Evolutionary conservation across 2,888 invertebrate genomes (phyloP).

Genomic region (Cyclophora punctaria): DNA sequence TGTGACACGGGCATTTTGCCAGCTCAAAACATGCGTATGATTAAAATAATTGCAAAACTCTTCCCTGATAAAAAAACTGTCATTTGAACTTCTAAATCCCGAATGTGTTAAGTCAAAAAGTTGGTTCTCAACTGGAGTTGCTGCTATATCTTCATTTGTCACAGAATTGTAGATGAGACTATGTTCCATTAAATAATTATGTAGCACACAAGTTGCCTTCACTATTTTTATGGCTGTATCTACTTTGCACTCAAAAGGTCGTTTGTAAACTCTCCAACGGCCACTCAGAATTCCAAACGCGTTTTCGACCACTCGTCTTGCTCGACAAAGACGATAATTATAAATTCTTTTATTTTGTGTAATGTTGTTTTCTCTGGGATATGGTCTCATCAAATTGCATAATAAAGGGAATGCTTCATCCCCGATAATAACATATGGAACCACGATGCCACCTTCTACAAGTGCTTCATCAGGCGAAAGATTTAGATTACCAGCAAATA

Average conservation of each 20-base stretch:
- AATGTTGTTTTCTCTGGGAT: constrained; percentile 3
- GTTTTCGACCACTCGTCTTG: too few relatives aligned
- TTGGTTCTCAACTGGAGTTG: constrained; percentile 10
- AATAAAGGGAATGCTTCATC: constrained; percentile 14
- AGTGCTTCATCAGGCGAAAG: constrained; percentile 9
- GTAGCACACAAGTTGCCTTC: constrained; percentile 9
- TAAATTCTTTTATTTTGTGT: constrained; percentile 12
- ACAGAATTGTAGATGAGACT: constrained; percentile 9
- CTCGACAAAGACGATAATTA: constrained; percentile 8
- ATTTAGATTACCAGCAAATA: constrained; percentile 7
- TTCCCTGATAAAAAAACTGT: not conserved
- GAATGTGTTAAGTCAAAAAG: constrained; percentile 9
- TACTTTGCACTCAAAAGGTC: constrained; percentile 12
- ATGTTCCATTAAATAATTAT: constrained; percentile 12
- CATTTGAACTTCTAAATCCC: constrained; percentile 5
- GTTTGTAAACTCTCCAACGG: constrained; percentile 11
- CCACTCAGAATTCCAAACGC: too few relatives aligned
- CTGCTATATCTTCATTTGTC: constrained; percentile 11
- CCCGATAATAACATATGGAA: constrained; percentile 14
- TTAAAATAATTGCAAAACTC: not conserved
- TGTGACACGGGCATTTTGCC: constrained; percentile 6
- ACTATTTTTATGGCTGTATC: constrained; percentile 10
- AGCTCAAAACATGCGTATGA: constrained; percentile 6
- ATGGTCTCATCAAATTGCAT: constrained; percentile 14
- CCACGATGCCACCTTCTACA: constrained; percentile 6